Conservation (phyloP, 92 coral and sea anemone genomes). For the Virgularia gustaviana region DNA sequence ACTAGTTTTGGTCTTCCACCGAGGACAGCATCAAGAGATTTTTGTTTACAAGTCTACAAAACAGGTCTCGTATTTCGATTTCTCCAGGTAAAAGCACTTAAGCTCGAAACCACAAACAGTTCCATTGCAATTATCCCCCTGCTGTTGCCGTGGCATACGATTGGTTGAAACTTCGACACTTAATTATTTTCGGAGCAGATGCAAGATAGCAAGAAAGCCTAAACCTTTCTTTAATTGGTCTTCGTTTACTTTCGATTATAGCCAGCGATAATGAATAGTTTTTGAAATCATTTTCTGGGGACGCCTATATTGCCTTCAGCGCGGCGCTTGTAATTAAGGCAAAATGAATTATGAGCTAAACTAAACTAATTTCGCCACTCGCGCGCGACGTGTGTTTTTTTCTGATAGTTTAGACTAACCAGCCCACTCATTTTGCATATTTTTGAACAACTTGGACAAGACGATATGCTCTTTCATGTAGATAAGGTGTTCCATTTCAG, state of each 20-base stretch:
- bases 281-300: neutral
- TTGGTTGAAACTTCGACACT: constrained; percentile 27
- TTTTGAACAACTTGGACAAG: too few species aligned
- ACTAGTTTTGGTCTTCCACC: neutral
- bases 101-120: neutral
- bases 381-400: neutral
- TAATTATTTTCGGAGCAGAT: constrained; percentile 39
- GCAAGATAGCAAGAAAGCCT: constrained; percentile 15
- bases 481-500: too few species aligned
- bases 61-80: constrained; percentile 1
- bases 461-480: too few species aligned
- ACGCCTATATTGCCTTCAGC: neutral
- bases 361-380: neutral
- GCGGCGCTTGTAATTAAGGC: constrained; percentile 3
- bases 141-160: neutral
- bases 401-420: neutral
- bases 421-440: too few species aligned
- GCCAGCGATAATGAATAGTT: constrained; percentile 10
- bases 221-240: constrained; percentile 24
- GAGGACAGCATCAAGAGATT: too few species aligned
- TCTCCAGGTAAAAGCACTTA: neutral
- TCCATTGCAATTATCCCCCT: neutral
- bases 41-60: too few species aligned
- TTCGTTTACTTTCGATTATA: constrained; percentile 35
- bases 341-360: neutral